Conservation (phyloP, 2,888 invertebrate genomes). For the Emmelina monodactyla region DNA sequence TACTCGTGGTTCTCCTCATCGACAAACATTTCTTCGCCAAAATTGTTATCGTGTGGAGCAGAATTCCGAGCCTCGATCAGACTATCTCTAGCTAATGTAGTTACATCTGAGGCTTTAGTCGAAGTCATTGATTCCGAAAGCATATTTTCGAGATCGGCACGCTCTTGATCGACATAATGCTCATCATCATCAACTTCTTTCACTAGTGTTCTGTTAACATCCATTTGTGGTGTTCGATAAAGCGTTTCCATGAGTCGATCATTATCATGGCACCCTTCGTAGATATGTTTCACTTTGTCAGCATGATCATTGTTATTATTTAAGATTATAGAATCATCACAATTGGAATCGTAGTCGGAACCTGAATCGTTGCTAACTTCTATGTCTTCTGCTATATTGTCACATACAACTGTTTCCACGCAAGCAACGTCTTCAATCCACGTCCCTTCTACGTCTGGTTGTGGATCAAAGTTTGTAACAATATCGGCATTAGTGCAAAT, state of each 20-base stretch:
- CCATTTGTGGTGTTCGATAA: constrained; percentile 43
- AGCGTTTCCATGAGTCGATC: constrained; percentile 41
- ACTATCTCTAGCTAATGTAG: not conserved
- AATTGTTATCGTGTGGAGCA: constrained; percentile 5
- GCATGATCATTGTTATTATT: constrained; percentile 8
- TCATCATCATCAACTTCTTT: constrained; percentile 9
- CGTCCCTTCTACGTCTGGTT: constrained; percentile 26
- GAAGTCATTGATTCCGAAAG: constrained; percentile 24
- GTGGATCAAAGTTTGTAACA: no score
- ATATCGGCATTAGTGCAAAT: no score
- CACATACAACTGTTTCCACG: constrained; percentile 53
- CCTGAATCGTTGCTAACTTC: constrained; percentile 23
- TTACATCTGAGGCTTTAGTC: not conserved
- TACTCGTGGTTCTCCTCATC: constrained; percentile 18
- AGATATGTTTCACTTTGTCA: constrained; percentile 31
- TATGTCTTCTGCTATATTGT: constrained; percentile 45
- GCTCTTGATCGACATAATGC: constrained; percentile 19
- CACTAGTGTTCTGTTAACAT: constrained; percentile 38
- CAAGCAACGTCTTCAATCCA: constrained; percentile 58
- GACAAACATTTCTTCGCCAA: constrained; percentile 15
- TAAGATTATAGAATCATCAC: constrained; percentile 20
- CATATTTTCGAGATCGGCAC: constrained; percentile 28
- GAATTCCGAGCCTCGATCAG: not conserved
- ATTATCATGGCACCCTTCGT: constrained; percentile 34
- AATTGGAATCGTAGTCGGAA: constrained; percentile 19